Percentiles rank a stretch among this genome's conserved stretches.
Conservation (phyloP, 2,113 vertebrate species). For the Drymodes brunneopygia region DNA sequence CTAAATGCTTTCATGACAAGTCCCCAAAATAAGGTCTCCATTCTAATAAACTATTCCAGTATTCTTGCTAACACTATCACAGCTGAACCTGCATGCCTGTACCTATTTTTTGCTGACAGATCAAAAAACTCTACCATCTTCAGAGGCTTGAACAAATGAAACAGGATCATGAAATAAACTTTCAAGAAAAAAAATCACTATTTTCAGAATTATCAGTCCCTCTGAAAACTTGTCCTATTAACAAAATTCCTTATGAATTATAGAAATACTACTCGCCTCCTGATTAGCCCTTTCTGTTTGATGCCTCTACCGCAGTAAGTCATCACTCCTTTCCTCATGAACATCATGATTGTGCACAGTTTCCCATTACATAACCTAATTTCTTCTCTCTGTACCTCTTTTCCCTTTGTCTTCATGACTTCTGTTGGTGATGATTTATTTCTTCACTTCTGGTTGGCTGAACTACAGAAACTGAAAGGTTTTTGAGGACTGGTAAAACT, state of each 20-base stretch:
- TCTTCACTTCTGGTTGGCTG: no score
- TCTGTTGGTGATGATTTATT: no score
- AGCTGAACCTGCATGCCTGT: neutral
- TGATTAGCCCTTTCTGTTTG: neutral
- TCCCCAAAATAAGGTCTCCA: neutral
- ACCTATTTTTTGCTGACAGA: neutral
- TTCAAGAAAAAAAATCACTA: neutral
- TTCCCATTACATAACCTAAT: neutral
- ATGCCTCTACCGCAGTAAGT: neutral
- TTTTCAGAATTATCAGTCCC: neutral
- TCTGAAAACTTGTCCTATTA: neutral
- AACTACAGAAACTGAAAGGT: neutral
- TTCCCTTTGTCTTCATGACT: no score
- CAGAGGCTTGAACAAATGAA: neutral
- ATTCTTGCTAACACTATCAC: neutral
- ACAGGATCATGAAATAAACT: neutral
- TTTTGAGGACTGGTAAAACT: neutral
- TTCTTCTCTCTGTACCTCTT: no score
- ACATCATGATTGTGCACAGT: neutral
- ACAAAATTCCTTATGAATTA: neutral
- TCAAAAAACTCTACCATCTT: neutral
- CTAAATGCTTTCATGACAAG: neutral
- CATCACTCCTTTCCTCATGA: neutral
- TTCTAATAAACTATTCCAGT: neutral
- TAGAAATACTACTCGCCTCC: neutral